Base-by-base conservation (phyloP, 2,797 vertebrate genomes). In the Peromyscus eremicus region DNA sequence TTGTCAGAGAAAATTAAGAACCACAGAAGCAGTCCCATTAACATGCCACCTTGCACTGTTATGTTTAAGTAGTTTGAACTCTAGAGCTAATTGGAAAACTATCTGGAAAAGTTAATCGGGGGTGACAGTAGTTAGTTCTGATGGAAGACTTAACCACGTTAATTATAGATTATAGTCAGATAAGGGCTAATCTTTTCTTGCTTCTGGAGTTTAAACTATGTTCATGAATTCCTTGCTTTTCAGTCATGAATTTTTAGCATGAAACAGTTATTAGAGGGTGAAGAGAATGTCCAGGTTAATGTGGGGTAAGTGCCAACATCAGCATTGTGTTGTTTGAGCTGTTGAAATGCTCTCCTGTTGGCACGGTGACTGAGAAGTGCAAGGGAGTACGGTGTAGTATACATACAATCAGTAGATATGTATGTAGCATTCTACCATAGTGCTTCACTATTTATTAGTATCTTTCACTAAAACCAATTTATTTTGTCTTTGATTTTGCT, bases 1-100 rank as follows among this genome's bases (percentile, higher is more conserved):
- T 92, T 97, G 98, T 98, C 98, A 98, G 88, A 97, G 89, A 96
- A 97, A 98, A 98, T 98, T 98, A 98, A 77, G 93, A 89, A 93
- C 97, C 91, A 95, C 91, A 68, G 93, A 91, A 98, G 96, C 96
- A 93, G 83, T 92, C 95, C 95, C 94, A 96, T 98, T 98, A 97
- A 95, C 37, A 57, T 94, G 96, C 90, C 98, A 98, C 94, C 96
- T 96, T 97, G 85, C 71, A 79, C 91, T 97, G 60, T 81, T 96
- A 34, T 64, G 96, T 73, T 73, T 84, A 75, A 97, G 97, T 98
- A 98, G 90, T 95, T 98, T 96, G 97, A 97, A 95, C 93, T 98
- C 82, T 93, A 94, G 90, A 94, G 86, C 97, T 98, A 98, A 98
- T 98, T 98, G 97, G 96, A 98, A 96, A 93, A 80, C 95, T 94